Evolutionary conservation across 2,797 vertebrate species (phyloP), one percentile per base, ranked within the genome.

Genomic region (Coreius guichenoti): DNA sequence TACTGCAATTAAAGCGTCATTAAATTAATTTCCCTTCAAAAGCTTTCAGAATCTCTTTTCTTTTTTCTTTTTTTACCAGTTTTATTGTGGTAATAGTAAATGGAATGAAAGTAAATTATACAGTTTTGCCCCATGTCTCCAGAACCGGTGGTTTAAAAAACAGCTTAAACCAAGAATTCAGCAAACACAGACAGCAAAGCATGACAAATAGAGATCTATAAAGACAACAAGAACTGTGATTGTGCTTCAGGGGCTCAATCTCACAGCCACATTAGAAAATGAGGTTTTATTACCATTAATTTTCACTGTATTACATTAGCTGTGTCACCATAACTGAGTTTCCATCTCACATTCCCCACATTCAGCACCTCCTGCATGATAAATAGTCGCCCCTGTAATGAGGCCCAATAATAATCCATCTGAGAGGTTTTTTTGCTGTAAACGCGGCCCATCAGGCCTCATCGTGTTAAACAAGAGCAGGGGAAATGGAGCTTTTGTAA

Each of bases 231-330:
- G 85, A 79, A 84, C 74, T 65, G 67, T 54, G 36, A 68, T 65
- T 81, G 68, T 36, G 65, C 49, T 58, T 58, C 74, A 45, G 80
- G 72, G 68, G 39, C 78, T 89, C 69, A 36, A 80, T 51, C 56
- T 43, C 31, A 76, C 81, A 61, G 58, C 65, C 31, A 83, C 74
- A 63, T 86, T 86, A 63, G 36, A 85, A 78, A 45, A 78, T 45
- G 36, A 88, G 83, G 19, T 56, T 68, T 56, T 29, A 74, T 74
- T 84, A 58, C 69, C 13, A 63, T 77, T 76, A 77, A 39, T 75
- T 76, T 80, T 87, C 80, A 61, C 31, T 85, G 81, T 36, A 72
- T 72, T 82, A 78, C 80, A 67, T 85, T 69, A 67, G 68, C n/a
- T 9, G 6, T 36, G 45, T 73, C 87, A 68, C 80, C 36, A 26